Base-by-base conservation (phyloP, 2,797 vertebrate genomes). In the Triplophysa bombifrons region DNA sequence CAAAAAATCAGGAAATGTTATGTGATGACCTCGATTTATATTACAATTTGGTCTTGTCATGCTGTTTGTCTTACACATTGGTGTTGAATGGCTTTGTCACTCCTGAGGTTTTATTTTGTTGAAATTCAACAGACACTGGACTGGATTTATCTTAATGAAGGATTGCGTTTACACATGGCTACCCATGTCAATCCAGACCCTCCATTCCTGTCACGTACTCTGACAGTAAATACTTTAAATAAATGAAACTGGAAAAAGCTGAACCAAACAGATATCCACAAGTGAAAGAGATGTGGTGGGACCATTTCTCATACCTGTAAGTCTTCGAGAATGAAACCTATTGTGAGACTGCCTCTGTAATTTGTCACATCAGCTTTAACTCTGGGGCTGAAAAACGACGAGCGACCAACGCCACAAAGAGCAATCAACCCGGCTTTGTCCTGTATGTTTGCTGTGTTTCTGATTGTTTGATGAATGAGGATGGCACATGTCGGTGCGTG, bases 101-200 rank as follows among this genome's bases (percentile, higher is more conserved):
- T 30, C 30, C 30, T 30, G 30, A 4, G 30, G 30, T 30, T 30
- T 30, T 30, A 30, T 38, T 38, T 6, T 38, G 34, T 38, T 38
- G 6, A 38, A 38, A 38, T 38, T 38, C 6, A 38, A 38, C 34
- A 38, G 34, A 38, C 34, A 38, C 34, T 38, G 7, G 34, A 38
- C 34, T 8, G 34, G 7, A 38, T 8, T 38, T 38, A 38, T 93
- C 88, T 91, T 91, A 92, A 91, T 88, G 87, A 93, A 88, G 87
- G 78, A 89, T 86, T 80, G 56, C 90, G 85, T 87, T 89, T 90
- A 91, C 90, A 88, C 74, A 82, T 88, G 86, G 83, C 65, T 80
- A 65, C 53, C 67, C 80, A 56, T 78, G 63, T 84, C 80, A 82
- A 79, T 73, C 72, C 72, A 81, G 27, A 75, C 53, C 84, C 66